These are phyloP conservation scores for Drosophila micromelanica DNA, from an alignment of 1,140 invertebrate genomes.

Conservation along the genomic window DNA sequence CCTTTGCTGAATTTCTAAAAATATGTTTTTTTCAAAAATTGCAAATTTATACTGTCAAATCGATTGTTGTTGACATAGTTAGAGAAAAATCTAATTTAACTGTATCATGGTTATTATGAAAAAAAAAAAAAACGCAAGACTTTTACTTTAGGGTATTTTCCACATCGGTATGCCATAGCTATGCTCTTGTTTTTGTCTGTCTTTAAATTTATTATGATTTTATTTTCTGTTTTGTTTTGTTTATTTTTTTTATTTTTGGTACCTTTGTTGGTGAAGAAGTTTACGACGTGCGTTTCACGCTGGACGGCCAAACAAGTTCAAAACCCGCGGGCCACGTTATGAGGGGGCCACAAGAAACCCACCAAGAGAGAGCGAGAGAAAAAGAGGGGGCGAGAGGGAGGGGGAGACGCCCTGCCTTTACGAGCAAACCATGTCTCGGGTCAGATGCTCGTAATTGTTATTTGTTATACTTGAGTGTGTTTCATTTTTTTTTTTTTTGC, in stretches of 20 bases:
- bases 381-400: neutral
- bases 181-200: slow-evolving; percentile 16
- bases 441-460: slow-evolving; percentile 52
- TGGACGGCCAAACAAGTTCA: slow-evolving; percentile 30
- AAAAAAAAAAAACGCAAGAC: neutral
- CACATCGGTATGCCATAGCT: neutral
- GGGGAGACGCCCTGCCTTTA: slow-evolving; percentile 1
- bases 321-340: slow-evolving; percentile 21
- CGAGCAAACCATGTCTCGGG: slow-evolving; percentile 9
- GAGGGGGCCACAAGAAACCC: neutral
- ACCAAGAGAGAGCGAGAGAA: neutral
- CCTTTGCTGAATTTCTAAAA: no score
- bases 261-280: slow-evolving; percentile 18
- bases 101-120: no score
- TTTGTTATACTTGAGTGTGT: slow-evolving; percentile 43
- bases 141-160: neutral
- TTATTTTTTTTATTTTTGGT: neutral
- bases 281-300: slow-evolving; percentile 10
- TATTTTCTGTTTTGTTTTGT: neutral
- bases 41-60: no score
- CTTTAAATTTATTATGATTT: slow-evolving; percentile 1
- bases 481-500: slow-evolving; percentile 28
- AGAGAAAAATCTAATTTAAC: no score
- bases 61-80: no score
- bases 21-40: no score